These are phyloP conservation scores for Sinocyclocheilus rhinocerous DNA, from an alignment of 2,113 vertebrate genomes.

Conservation along the genomic window DNA sequence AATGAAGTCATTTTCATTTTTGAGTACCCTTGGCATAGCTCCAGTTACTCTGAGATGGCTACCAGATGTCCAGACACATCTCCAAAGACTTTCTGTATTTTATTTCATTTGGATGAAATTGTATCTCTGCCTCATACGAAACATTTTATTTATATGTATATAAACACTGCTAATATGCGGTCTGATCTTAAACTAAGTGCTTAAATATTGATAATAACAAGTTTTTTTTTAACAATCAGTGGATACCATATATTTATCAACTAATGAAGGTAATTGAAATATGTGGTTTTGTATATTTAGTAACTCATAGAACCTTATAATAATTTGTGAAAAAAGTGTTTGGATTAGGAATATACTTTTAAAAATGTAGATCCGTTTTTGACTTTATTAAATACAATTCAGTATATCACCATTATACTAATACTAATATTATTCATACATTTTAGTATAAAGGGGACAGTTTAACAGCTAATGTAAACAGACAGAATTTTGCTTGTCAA, in stretches of 20 bases:
- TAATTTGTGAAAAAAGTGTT: too few species aligned
- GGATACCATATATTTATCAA: background rate
- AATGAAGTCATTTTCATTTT: conserved; percentile 75
- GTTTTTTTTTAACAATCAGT: background rate
- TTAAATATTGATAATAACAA: conserved; percentile 57
- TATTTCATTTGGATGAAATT: conserved; percentile 58
- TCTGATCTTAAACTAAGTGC: conserved; percentile 14
- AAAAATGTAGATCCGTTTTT: too few species aligned
- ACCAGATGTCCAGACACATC: conserved; percentile 75
- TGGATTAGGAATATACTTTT: too few species aligned
- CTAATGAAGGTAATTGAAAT: too few species aligned
- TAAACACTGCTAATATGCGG: background rate
- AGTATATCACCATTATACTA: background rate
- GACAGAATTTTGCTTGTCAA: conserved; percentile 60
- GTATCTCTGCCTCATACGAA: background rate
- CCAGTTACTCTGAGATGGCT: conserved; percentile 74
- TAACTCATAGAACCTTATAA: too few species aligned
- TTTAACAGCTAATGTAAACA: conserved; percentile 66
- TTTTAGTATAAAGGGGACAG: conserved; percentile 59
- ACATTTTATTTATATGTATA: background rate
- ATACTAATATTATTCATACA: background rate
- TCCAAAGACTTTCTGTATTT: conserved; percentile 66
- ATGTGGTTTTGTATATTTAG: too few species aligned
- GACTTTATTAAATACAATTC: too few species aligned
- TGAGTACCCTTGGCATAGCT: conserved; percentile 67